phyloP scores from a whole-genome alignment of 1,140 invertebrate species.

The Drosophila biarmipes region DNA sequence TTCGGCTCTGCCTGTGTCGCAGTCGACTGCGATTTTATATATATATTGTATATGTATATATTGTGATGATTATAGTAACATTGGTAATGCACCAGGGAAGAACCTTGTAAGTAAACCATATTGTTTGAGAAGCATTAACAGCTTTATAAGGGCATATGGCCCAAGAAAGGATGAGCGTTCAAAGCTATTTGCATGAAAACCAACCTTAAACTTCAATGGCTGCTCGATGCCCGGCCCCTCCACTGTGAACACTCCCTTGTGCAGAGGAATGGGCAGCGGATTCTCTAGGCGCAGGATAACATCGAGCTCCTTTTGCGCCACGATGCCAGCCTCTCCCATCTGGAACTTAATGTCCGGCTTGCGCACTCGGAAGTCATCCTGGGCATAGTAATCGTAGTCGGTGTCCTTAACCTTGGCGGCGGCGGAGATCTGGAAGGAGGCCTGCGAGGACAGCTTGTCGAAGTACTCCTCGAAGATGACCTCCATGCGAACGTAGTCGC shows the following conservation, averaged over 20 bases:
- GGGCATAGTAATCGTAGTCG: slow-evolving; percentile 94
- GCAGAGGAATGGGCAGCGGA: slow-evolving; percentile 91
- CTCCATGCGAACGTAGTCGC: slow-evolving; percentile 88
- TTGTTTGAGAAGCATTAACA: too few relatives aligned
- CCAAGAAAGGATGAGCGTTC: too few relatives aligned
- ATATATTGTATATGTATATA: too few relatives aligned
- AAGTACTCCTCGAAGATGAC: slow-evolving; percentile 93
- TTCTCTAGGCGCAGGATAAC: slow-evolving; percentile 91
- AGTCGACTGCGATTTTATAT: too few relatives aligned
- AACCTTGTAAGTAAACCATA: too few relatives aligned
- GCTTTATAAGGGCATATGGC: too few relatives aligned
- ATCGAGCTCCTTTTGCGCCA: slow-evolving; percentile 87
- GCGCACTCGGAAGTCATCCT: slow-evolving; percentile 94
- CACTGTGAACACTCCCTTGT: slow-evolving; percentile 90
- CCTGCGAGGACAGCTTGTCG: slow-evolving; percentile 90
- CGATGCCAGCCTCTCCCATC: slow-evolving; percentile 85
- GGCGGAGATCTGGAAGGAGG: slow-evolving; percentile 93
- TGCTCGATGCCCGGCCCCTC: slow-evolving; percentile 91
- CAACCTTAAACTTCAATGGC: slow-evolving; percentile 89
- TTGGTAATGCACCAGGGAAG: too few relatives aligned
- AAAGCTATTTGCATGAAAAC: background rate
- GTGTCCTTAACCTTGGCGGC: slow-evolving; percentile 92
- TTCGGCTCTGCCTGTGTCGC: too few relatives aligned
- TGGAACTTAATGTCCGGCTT: slow-evolving; percentile 95
- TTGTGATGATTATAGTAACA: too few relatives aligned